Percentiles rank a stretch among this genome's conserved stretches.
Evolutionary conservation across 2,888 invertebrate genomes (phyloP).

Genomic region (Caenorhabditis zanzibari): DNA sequence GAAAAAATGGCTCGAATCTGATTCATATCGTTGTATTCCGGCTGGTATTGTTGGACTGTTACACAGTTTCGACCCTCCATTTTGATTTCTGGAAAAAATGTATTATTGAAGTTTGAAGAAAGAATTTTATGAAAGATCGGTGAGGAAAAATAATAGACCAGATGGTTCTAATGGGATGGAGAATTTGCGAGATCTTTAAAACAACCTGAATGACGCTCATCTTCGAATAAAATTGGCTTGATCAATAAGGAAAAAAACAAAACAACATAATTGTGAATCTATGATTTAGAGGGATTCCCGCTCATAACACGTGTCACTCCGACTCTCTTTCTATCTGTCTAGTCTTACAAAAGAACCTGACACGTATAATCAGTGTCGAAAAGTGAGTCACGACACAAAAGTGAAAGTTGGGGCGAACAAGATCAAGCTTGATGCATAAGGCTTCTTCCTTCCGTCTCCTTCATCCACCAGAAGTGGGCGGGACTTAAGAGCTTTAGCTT

Average conservation of each 20-base stretch:
- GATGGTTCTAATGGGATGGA: neutral
- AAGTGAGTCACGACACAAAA: slow-evolving; percentile 24
- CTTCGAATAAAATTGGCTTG: slow-evolving; percentile 8
- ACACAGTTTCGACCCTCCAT: slow-evolving; percentile 60
- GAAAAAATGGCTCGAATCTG: slow-evolving; percentile 75
- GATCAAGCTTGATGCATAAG: slow-evolving; percentile 42
- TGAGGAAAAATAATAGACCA: neutral
- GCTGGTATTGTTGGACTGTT: slow-evolving; percentile 53
- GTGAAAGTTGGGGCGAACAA: slow-evolving; percentile 26
- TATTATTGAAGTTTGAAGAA: neutral
- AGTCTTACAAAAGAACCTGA: slow-evolving; percentile 24
- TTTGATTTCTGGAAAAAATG: slow-evolving; percentile 19
- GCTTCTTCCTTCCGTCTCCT: slow-evolving; percentile 24
- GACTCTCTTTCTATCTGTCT: slow-evolving; percentile 24
- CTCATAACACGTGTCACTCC: slow-evolving; percentile 19
- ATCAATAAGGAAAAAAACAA: neutral
- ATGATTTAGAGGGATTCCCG: neutral
- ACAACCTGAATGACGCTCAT: slow-evolving; percentile 3
- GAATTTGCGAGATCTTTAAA: neutral
- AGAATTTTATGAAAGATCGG: neutral
- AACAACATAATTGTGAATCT: neutral
- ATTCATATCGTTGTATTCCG: slow-evolving; percentile 58
- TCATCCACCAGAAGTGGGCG: slow-evolving; percentile 17
- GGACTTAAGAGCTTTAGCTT: slow-evolving; percentile 25
- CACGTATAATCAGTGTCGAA: slow-evolving; percentile 38